Conservation (phyloP, 2,888 invertebrate species). For the Abscondita cerata region DNA sequence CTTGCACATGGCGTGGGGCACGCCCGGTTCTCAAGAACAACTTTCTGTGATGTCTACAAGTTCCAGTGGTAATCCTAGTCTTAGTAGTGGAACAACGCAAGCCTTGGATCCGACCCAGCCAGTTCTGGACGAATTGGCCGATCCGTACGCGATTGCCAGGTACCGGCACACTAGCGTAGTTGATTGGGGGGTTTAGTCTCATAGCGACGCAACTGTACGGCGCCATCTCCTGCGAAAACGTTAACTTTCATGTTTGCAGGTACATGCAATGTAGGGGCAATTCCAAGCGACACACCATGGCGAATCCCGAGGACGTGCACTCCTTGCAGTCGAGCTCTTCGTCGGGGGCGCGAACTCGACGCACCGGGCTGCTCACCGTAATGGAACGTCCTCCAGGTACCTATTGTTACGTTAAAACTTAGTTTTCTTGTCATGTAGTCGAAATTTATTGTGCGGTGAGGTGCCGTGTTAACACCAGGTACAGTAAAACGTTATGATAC, state of each 20-base stretch:
- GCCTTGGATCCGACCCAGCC: constrained; percentile 56
- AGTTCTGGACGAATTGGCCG: constrained; percentile 61
- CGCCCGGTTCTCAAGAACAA: constrained; percentile 59
- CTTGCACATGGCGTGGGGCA: constrained; percentile 72
- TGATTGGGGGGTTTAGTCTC: too few species aligned
- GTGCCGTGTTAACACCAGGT: not conserved
- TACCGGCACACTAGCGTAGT: constrained; percentile 38
- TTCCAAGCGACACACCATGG: constrained; percentile 80
- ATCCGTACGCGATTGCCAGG: constrained; percentile 62
- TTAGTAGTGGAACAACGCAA: constrained; percentile 60
- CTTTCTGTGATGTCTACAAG: constrained; percentile 60
- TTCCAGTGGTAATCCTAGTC: constrained; percentile 61
- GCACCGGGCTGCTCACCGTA: constrained; percentile 85
- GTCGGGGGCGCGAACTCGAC: constrained; percentile 67
- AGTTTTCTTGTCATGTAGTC: not conserved
- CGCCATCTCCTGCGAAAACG: too few species aligned
- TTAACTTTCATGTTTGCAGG: constrained; percentile 59
- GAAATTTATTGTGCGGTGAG: not conserved
- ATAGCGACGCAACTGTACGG: too few species aligned
- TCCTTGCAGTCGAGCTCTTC: constrained; percentile 50
- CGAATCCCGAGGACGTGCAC: constrained; percentile 74
- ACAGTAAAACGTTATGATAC: constrained; percentile 1
- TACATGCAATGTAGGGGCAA: constrained; percentile 81
- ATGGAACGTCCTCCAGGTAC: constrained; percentile 87
- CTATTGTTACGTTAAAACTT: not conserved